Evolutionary conservation across 2,888 invertebrate species (phyloP), one percentile per base, ranked within the genome.

Genomic region (Leptinotarsa haldemani): DNA sequence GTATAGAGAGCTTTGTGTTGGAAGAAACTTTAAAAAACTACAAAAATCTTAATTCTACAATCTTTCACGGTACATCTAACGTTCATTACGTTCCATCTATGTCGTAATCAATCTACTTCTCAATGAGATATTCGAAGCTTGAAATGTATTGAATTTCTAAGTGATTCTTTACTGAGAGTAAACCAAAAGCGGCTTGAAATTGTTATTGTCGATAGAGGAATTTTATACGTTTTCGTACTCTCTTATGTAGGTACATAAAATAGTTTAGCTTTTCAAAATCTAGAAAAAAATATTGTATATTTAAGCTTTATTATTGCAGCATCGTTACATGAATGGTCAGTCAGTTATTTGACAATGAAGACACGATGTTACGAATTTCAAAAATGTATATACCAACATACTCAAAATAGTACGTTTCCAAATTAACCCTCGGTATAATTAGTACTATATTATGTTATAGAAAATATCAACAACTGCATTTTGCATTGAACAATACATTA

Each of bases 121-220:
- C 7, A 61, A 61, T 61, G 61, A 40, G 61, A 30, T 30, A 61
- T 61, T 61, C 12, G 61, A 40, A n/a, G n/a, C 40, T 56, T 61
- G n/a, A 61, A 61, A 40, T 61, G 7, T 40, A 61, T 61, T 61
- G 61, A 61, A 61, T 61, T 56, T 61, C 61, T 61, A 61, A n/a
- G 61, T 40, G 61, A 30, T 61, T n/a, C 30, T 22, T 22, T 22
- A 20, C 22, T 20, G 4, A 40, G 16, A 40, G 61, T 16, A n/a
- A 61, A n/a, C n/a, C 61, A 61, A 30, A 13, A 61, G n/a, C 61
- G 22, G 22, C 56, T 61, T 40, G 61, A 30, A 40, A 40, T 40
- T 61, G 61, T 61, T 30, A 61, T 16, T 61, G 61, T 61, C 30
- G 61, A 30, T 30, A 40, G 12, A 12, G 61, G 61, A 61, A 61